Percentiles rank a stretch among this genome's conserved stretches.
Evolutionary conservation across 2,113 vertebrate genomes (phyloP).

Genomic region (Tichodroma muraria): DNA sequence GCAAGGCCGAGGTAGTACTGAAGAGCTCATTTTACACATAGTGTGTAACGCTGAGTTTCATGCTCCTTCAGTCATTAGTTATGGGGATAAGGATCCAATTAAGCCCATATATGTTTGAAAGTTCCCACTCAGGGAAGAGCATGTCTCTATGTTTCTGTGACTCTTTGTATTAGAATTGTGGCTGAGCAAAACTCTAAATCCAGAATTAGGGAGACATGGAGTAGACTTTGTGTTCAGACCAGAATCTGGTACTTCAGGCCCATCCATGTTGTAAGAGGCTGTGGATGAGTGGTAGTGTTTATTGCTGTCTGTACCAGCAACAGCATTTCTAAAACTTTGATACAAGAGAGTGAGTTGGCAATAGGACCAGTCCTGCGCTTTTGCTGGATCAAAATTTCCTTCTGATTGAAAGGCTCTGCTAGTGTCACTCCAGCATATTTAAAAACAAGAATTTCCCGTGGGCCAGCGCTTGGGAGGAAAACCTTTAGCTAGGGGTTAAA

Average conservation of each 20-base stretch:
- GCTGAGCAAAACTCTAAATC: neutral
- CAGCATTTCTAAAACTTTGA: neutral
- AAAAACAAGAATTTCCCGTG: slow-evolving; percentile 6
- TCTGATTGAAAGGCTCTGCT: neutral
- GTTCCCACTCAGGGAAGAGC: neutral
- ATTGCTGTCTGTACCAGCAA: neutral
- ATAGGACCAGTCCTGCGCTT: neutral
- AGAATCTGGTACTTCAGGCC: neutral
- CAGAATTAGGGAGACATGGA: neutral
- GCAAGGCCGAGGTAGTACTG: neutral
- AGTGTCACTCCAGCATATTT: neutral
- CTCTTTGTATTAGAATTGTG: neutral
- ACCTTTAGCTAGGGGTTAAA: slow-evolving; percentile 20
- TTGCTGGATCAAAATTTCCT: neutral
- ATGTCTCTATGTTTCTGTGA: neutral
- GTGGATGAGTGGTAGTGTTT: neutral
- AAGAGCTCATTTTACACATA: neutral
- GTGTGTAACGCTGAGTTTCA: neutral
- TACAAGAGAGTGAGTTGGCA: neutral
- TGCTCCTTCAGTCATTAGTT: slow-evolving; percentile 24
- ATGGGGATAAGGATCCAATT: slow-evolving; percentile 21
- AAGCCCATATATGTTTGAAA: neutral
- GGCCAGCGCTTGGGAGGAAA: slow-evolving; percentile 2
- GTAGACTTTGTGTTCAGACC: neutral
- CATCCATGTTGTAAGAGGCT: neutral